Base-by-base conservation (phyloP, 1,140 invertebrate species). In the Melanaphis sacchari region DNA sequence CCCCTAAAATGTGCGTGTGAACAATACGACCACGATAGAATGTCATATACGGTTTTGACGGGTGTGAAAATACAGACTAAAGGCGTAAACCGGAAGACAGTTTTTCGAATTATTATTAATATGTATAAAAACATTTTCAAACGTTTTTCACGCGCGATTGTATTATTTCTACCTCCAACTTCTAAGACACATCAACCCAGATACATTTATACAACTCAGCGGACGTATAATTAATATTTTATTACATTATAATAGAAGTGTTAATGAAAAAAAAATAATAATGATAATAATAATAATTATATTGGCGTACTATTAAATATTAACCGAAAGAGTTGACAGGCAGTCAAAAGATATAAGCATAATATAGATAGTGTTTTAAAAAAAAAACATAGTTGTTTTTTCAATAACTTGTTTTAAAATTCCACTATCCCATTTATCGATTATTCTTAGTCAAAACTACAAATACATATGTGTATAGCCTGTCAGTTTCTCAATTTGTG, bases 1-100 rank as follows among this genome's bases (percentile, higher is more conserved):
- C 88, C 88, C 46, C 38, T 26, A 18, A 89, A 89, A 49, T 36
- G 46, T 38, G 87, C 88, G 88, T 89, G 88, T 89, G 88, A 89
- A 89, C 88, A 88, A 88, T 88, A n/a, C 24, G 24, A n/a, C 59
- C 59, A 40, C 88, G 46, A 54, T 49, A 49, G 46, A 36, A 89
- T 26, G 46, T 89, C 21, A 52, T 87, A n/a, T 49, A n/a, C 36
- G 46, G n/a, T 89, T 54, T 40, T 40, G 46, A 89, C 88, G 46
- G 88, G 46, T 89, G 88, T 54, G 88, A 89, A 89, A 54, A 89
- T n/a, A n/a, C 88, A 36, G 41, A 5, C 49, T 38, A 89, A 89
- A 89, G 24, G n/a, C 87, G 46, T 31, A 21, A 31, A 89, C 88
- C 88, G 88, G 88, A 89, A 89, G 49, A 89, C 46, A 36, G 46